Percentiles rank a stretch among this genome's conserved stretches.
These are phyloP conservation scores for Hermaeophaga mercurialis DNA, from an alignment of 2,888 invertebrate genomes.

Conservation along the genomic window DNA sequence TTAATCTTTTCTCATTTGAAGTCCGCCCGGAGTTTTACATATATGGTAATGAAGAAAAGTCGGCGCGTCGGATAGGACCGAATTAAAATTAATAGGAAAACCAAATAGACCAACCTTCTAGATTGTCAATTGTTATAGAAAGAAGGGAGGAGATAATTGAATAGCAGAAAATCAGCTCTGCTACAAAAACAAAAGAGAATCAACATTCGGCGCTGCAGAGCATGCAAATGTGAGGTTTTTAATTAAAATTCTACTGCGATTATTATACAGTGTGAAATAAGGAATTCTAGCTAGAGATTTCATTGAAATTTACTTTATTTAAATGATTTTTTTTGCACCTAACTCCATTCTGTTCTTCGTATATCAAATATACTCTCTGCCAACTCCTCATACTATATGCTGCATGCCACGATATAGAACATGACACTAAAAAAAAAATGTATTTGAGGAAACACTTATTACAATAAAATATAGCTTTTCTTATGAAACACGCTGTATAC, in stretches of 20 bases:
- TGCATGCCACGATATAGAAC: no score
- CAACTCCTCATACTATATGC: no score
- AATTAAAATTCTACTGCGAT: constrained; percentile 21
- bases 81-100: constrained; percentile 35
- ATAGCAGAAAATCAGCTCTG: constrained; percentile 34
- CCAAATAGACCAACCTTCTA: constrained; percentile 34
- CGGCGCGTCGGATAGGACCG: constrained; percentile 22
- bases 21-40: constrained; percentile 11
- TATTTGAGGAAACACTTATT: no score
- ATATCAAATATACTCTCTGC: no score
- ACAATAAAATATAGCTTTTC: no score
- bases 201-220: constrained; percentile 27
- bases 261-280: constrained; percentile 9
- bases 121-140: constrained; percentile 38
- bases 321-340: no score
- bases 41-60: constrained; percentile 24
- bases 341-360: no score
- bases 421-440: no score
- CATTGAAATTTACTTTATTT: no score
- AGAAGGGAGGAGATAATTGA: constrained; percentile 36
- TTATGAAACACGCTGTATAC: no score
- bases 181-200: constrained; percentile 31
- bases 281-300: background rate
- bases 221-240: constrained; percentile 30
- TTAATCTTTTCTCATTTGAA: constrained; percentile 9